Evolutionary conservation across 92 coral and sea anemone genomes (phyloP).

Genomic region (Anthopleura xanthogrammica): DNA sequence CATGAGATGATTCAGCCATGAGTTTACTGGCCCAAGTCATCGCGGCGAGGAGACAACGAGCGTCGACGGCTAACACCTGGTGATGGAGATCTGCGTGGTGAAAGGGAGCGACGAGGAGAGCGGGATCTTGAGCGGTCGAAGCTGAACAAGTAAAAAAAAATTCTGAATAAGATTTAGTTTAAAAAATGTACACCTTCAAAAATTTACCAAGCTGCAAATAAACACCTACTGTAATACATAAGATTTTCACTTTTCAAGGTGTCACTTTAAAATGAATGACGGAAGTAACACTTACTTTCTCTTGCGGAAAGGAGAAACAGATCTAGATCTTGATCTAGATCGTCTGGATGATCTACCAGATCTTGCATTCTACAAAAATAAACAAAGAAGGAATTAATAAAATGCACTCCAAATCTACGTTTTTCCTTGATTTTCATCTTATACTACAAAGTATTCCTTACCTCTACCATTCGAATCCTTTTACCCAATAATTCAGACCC

Average conservation of each 20-base stretch:
- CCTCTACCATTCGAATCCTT: constrained; percentile 81
- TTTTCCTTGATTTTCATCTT: no score
- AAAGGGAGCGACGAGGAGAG: constrained; percentile 51
- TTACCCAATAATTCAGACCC: constrained; percentile 94
- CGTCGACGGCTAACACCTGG: constrained; percentile 49
- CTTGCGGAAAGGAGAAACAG: constrained; percentile 19
- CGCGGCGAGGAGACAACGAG: constrained; percentile 67
- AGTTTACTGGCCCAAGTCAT: constrained; percentile 34
- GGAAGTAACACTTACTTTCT: constrained; percentile 3
- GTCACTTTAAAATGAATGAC: background rate
- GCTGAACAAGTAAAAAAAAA: constrained; percentile 10
- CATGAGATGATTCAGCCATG: background rate
- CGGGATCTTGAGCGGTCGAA: constrained; percentile 76
- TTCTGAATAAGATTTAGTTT: background rate
- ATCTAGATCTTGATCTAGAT: constrained; percentile 17
- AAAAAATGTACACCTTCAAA: no score
- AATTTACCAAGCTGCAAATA: no score
- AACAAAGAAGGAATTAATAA: no score
- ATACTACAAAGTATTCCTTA: constrained; percentile 8
- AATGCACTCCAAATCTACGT: no score
- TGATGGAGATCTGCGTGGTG: constrained; percentile 70
- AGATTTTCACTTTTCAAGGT: background rate
- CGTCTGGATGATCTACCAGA: background rate
- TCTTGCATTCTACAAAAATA: constrained; percentile 4
- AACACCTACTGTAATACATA: no score